Base-by-base conservation (phyloP, 2,797 vertebrate genomes). In the Setipinna tenuifilis region DNA sequence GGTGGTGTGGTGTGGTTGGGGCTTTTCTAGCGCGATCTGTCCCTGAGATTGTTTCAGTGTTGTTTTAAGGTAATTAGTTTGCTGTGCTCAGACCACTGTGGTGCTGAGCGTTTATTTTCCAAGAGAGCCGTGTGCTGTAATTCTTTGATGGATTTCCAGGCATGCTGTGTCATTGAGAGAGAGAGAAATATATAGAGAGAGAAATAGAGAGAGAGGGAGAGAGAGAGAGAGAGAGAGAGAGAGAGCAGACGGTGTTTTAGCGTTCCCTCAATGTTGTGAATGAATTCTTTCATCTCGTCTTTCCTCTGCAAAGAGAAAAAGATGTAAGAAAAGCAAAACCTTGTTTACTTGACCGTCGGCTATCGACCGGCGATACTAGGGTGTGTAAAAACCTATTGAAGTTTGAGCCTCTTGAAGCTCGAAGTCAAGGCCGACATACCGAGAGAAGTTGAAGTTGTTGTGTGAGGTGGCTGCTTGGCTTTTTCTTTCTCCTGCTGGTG, bases 51-150 rank as follows among this genome's bases (percentile, higher is more conserved):
- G 12, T 41, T 75, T 31, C 7, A 65, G 61, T 75, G 68, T 75
- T 35, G 68, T 41, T 75, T 17, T 75, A 75, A 75, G 68, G 28
- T 75, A 75, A 75, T 75, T 28, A 75, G 68, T 75, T 75, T 75
- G 68, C 68, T 35, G 25, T 75, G 28, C 16, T 75, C 14, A 28
- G 68, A 75, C 68, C 68, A 75, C 68, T 23, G 16, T 6, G 28
- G 31, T 41, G 68, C 31, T 35, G 28, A 17, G 28, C 17, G 28
- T 35, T 71, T 35, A 16, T 71, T 71, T 71, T 35, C 7, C 65
- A 35, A 16, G 28, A 16, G 65, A 2, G 65, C 10, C 12, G 25
- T 71, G 25, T 14, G 11, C 65, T 71, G 28, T 28, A 68, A 12
- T 75, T 31, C 31, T 75, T 75, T 75, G 28, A 75, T 75, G 68